Evolutionary conservation across 1,140 invertebrate genomes (phyloP).

Genomic region (Paralvinella palmiformis): DNA sequence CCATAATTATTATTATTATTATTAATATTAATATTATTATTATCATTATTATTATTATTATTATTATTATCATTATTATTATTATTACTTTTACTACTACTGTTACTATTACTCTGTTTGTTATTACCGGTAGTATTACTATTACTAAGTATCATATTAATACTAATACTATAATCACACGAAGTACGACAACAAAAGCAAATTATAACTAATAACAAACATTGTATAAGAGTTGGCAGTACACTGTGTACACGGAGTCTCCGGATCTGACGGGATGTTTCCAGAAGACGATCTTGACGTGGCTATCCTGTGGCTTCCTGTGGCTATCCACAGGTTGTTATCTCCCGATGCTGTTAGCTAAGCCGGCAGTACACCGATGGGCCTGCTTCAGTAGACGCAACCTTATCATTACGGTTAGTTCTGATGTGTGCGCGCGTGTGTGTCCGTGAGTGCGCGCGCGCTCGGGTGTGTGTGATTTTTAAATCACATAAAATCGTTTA

Average conservation of each 20-base stretch:
- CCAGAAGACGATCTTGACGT: conserved; percentile 67
- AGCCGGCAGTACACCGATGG: neutral
- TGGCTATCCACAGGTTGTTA: conserved; percentile 27
- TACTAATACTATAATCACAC: too few relatives aligned
- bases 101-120: too few relatives aligned
- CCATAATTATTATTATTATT: too few relatives aligned
- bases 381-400: neutral
- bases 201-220: too few relatives aligned
- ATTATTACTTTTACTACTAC: too few relatives aligned
- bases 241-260: conserved; percentile 72
- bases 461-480: neutral
- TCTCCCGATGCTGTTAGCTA: conserved; percentile 11
- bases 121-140: too few relatives aligned
- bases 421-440: neutral
- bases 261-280: conserved; percentile 39
- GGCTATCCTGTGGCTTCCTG: conserved; percentile 66
- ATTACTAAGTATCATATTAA: too few relatives aligned
- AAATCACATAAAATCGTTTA: neutral
- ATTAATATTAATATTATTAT: too few relatives aligned
- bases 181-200: too few relatives aligned
- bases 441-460: neutral
- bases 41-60: too few relatives aligned
- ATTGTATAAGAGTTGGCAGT: too few relatives aligned
- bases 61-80: too few relatives aligned
- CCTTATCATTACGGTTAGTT: neutral